Base-by-base conservation (phyloP, 2,888 invertebrate genomes). In the Subacronicta megacephala region DNA sequence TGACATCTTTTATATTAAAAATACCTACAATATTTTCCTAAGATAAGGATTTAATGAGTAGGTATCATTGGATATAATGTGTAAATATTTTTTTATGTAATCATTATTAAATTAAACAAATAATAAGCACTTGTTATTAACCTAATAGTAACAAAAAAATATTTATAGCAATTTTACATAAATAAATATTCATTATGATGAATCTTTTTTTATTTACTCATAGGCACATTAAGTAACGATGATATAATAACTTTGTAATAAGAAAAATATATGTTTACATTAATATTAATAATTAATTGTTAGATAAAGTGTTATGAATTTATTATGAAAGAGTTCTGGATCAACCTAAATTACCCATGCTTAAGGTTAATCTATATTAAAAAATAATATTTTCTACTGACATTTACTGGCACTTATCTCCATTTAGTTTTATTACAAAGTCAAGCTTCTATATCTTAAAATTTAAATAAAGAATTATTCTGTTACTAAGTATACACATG, bases 221-320 rank as follows among this genome's bases (percentile, higher is more conserved):
- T 1, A n/a, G n/a, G n/a, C n/a, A 31, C 31, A 23, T 23, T 31
- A 5, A 0, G 29, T 10, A 29, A 12, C 1, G 5, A 31, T 31
- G 5, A 5, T 1, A 31, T 31, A 31, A 31, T n/a, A 31, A n/a
- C n/a, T 31, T 31, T n/a, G 5, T 31, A n/a, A n/a, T n/a, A n/a
- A n/a, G 1, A n/a, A 31, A 29, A 29, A 12, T n/a, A n/a, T n/a
- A n/a, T 47, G 17, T 35, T 5, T 23, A 17, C 0, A 6, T 7
- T 31, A 45, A 35, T 42, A 15, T 13, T 23, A 4, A 35, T 46
- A 45, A 62, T 62, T 46, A 36, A 7, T 29, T 23, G 18, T n/a
- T 31, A 16, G 12, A 13, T 20, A 7, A 2, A 16, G 0, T 35
- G 42, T 40, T 43, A 23, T 17, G 20, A 51, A 18, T n/a, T 42